Evolutionary conservation across 2,113 vertebrate species (phyloP), one percentile per base, ranked within the genome.

Genomic region (Marcusenius ussheri): DNA sequence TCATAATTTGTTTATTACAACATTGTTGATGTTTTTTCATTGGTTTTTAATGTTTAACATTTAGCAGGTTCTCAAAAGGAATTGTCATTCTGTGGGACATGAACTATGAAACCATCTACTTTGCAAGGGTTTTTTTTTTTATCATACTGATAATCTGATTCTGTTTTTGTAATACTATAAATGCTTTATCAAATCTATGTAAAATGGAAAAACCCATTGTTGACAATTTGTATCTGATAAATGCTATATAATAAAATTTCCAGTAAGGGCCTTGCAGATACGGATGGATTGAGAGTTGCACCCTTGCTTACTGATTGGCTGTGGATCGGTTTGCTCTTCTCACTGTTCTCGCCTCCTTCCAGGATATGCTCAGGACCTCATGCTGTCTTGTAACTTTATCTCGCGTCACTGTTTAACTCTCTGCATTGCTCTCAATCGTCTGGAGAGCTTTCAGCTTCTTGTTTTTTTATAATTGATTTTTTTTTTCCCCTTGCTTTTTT

Each of bases 361-460:
- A 96, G 96, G 96, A 94, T 95, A 95, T 96, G 94, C 95, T 95
- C 96, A 96, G 95, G 97, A 96, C 95, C 94, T 92, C 94, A 96
- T 97, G 94, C 96, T 96, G 94, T 96, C 94, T 95, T 84, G 91
- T 94, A 90, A 89, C 89, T 86, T 88, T 90, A 91, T 90, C 93
- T 93, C 92, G 93, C 95, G 92, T 96, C 95, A 95, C 94, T 94
- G 93, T 95, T 92, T 93, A 92, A 94, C 92, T 91, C 90, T 89
- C 90, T 91, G 92, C 92, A 70, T 93, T 51, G 70, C 87, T 74
- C 87, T 90, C 88, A 91, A 47, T 88, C 77, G 90, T 88, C 77
- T 42, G 31, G 88, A 88, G 35, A 53, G 80, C 39, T 90, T 89
- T 86, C 80, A 86, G 88, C 80, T 89, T 89, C 15, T 66, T 88